Base-by-base conservation (phyloP, 2,113 vertebrate species). In the Rhinopithecus roxellana region DNA sequence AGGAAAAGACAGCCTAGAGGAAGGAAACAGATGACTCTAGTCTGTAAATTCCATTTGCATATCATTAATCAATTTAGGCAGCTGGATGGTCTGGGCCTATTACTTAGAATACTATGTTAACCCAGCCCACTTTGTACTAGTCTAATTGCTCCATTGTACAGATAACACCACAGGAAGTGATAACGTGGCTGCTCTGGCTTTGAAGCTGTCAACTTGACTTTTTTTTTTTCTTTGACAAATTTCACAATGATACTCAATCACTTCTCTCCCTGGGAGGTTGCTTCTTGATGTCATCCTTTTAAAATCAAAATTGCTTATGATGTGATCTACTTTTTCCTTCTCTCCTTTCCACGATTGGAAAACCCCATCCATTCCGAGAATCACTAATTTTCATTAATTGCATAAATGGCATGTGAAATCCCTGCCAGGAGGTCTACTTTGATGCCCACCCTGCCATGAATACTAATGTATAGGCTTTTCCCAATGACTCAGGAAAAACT, bases 11-110 rank as follows among this genome's bases (percentile, higher is more conserved):
- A 89, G 85, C 69, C 92, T 22, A 69, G 30, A 84, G 74, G 50
- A 82, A 86, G 92, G 43, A 96, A 96, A 82, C 4, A 11, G 50
- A 67, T 45, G 90, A 38, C 16, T 79, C 23, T 75, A 38, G 64
- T 72, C 92, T 91, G 57, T 90, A 87, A 89, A 94, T 85, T 97
- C 85, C 61, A 78, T 97, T 98, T 96, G 92, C 83, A 93, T 84
- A 96, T 97, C 74, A 96, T 96, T 98, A 94, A 97, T 97, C 95
- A 95, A 78, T 67, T 95, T 89, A 72, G 77, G 87, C 95, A 97
- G 92, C 87, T 94, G 96, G 75, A n/a, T 20, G 20, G 89, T 84
- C 94, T 94, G 55, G 88, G 97, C 90, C 70, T 95, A 20, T 97
- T 92, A 96, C 96, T 97, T 96, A 83, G 85, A 85, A 95, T 92